phyloP scores from a whole-genome alignment of 2,113 vertebrate genomes.

The Galbula dea region DNA sequence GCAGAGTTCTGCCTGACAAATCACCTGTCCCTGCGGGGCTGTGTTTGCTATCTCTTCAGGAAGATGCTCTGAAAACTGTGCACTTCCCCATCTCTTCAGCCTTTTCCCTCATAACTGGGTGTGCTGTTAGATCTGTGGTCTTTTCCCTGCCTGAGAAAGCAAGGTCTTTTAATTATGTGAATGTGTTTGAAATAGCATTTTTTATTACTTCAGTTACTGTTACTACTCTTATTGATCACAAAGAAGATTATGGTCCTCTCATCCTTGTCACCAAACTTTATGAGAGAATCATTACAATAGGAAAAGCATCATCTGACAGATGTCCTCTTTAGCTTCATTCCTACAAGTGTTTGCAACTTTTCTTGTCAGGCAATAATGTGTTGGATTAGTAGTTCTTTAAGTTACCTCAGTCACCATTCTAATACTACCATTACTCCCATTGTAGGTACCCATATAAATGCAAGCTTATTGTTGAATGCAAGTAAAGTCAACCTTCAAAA shows the following conservation, averaged over 20 bases:
- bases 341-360: neutral
- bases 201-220: neutral
- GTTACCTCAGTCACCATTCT: neutral
- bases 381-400: neutral
- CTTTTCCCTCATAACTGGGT: neutral
- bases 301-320: neutral
- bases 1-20: neutral
- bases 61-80: neutral
- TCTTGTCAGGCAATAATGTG: neutral
- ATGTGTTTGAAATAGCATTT: neutral
- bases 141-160: neutral
- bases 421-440: neutral
- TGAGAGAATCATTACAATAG: neutral
- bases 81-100: neutral
- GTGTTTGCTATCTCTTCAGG: neutral
- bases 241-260: neutral
- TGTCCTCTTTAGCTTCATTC: neutral
- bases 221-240: neutral
- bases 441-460: neutral
- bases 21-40: neutral
- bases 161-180: neutral
- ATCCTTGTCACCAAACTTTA: neutral
- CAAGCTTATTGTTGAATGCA: constrained; percentile 7
- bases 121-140: neutral
- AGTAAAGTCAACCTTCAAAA: neutral